phyloP scores from a whole-genome alignment of 2,113 vertebrate genomes.

The Tursiops truncatus region DNA sequence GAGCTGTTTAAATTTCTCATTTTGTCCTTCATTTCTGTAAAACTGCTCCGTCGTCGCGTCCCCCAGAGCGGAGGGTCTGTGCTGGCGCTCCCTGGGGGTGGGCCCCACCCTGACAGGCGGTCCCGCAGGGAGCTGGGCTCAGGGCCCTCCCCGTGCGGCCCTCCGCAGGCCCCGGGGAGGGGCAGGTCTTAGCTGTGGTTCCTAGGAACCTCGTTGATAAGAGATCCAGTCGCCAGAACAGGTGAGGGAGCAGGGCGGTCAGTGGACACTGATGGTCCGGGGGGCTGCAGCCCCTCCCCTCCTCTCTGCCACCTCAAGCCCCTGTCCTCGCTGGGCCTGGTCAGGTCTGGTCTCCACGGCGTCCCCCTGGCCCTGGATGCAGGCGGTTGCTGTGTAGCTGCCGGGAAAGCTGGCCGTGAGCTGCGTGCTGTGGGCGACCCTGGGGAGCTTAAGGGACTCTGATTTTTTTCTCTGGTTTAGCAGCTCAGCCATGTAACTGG shows the following conservation, averaged over 20 bases:
- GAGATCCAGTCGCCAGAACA: no score
- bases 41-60: not conserved
- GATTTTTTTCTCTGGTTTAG: not conserved
- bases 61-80: no score
- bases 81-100: not conserved
- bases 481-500: fast-evolving
- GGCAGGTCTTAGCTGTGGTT: not conserved
- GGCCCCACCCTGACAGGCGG: not conserved
- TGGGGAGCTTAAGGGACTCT: not conserved
- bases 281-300: not conserved
- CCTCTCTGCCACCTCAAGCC: not conserved
- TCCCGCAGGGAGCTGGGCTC: no score
- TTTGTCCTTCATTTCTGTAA: not conserved
- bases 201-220: not conserved
- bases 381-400: fast-evolving
- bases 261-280: not conserved
- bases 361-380: not conserved
- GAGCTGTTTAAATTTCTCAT: not conserved
- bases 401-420: not conserved
- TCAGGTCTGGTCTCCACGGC: not conserved
- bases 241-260: fast-evolving
- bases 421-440: fast-evolving
- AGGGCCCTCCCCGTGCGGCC: no score
- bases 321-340: not conserved
- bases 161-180: not conserved